Evolutionary conservation across 2,888 invertebrate species (phyloP), one percentile per base, ranked within the genome.

Genomic region (Brachynemurus nebulosus): DNA sequence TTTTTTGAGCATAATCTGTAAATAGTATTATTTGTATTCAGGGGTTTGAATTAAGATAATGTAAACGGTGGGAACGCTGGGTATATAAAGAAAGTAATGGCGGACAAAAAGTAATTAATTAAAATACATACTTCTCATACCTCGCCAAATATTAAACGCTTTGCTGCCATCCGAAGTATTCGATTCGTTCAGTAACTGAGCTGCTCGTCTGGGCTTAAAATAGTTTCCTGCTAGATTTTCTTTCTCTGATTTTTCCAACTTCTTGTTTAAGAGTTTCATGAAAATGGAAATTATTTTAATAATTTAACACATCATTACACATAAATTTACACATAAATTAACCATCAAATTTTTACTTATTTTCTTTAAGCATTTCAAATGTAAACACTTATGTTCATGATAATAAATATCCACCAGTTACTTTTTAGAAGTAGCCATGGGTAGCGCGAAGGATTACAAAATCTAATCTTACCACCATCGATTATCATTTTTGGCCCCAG

Each of bases 221-320:
- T 86, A 86, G 53, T 72, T 79, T 39, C 74, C 76, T 1, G 80
- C 75, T 46, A 82, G 70, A 50, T 80, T 74, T 47, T 77, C 72
- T 46, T 70, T 68, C 44, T 69, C 70, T 40, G 65, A 66, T 46
- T 64, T 61, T 51, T 72, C 70, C 35, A 76, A 59, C 60, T 69
- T 70, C 72, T 72, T 56, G 20, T 57, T 30, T 33, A 27, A 42
- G 21, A 25, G 25, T 7, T 9, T 9, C 25, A 25, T 9, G 25
- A 25, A 9, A 25, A 25, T 30, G 30, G 3, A 11, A 2, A 30
- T 11, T 30, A 4, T 30, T 30, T 4, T 30, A n/a, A 4, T n/a
- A 30, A 3, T 3, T 12, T n/a, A n/a, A n/a, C n/a, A n/a, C n/a
- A n/a, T n/a, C n/a, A n/a, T n/a, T n/a, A n/a, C n/a, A n/a, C n/a